Conservation (phyloP, 1,140 invertebrate genomes). For the Gonioctena quinquepunctata region DNA sequence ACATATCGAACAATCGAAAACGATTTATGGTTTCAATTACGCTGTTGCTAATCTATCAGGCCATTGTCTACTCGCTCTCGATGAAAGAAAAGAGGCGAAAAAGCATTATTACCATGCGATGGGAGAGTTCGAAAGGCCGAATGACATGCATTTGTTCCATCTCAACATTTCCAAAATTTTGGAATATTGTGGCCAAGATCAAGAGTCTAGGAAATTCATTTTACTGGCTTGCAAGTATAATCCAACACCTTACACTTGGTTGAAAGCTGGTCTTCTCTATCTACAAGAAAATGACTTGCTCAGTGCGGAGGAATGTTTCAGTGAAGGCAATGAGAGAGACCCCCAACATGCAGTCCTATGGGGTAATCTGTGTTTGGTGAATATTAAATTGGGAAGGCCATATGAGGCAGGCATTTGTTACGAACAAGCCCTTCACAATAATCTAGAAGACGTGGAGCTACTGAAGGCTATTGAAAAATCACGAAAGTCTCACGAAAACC, state of each 20-base stretch:
- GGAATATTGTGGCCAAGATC: constrained; percentile 29
- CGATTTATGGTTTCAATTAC: constrained; percentile 41
- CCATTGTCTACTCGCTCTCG: constrained; percentile 37
- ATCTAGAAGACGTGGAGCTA: neutral
- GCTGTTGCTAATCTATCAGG: constrained; percentile 38
- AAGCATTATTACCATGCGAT: constrained; percentile 41
- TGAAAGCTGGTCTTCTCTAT: constrained; percentile 41
- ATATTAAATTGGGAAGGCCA: constrained; percentile 39
- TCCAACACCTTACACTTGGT: constrained; percentile 49
- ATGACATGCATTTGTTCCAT: constrained; percentile 45
- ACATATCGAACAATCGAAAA: constrained; percentile 40
- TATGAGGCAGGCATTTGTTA: constrained; percentile 48
- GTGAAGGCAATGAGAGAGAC: constrained; percentile 45
- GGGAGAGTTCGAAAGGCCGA: constrained; percentile 41
- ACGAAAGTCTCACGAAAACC: no score
- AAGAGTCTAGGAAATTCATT: constrained; percentile 42
- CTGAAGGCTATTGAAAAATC: neutral
- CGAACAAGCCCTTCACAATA: constrained; percentile 34
- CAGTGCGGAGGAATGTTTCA: constrained; percentile 50
- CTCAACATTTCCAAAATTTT: constrained; percentile 35
- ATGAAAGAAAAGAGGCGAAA: constrained; percentile 34
- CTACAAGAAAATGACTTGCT: constrained; percentile 44
- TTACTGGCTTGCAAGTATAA: constrained; percentile 45
- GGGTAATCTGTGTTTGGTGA: constrained; percentile 50
- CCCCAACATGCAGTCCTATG: constrained; percentile 44